Conservation (phyloP, 2,113 vertebrate species). For the Phaethornis superciliosus region DNA sequence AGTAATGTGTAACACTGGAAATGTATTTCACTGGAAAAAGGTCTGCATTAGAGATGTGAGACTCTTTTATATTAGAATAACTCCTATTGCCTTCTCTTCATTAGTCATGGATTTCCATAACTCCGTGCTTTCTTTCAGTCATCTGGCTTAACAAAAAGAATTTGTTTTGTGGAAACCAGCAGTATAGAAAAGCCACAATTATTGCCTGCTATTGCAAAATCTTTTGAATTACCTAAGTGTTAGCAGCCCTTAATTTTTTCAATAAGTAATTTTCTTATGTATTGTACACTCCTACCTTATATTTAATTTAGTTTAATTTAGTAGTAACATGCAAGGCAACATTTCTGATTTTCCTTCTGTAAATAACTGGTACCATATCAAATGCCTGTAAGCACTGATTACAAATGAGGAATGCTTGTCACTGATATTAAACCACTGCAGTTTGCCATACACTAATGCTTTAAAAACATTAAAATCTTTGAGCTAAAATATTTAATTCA, state of each 20-base stretch:
- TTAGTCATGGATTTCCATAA: constrained; percentile 1
- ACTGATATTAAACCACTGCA: background rate
- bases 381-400: background rate
- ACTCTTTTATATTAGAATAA: constrained; percentile 21
- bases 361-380: background rate
- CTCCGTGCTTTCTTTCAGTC: background rate
- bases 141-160: constrained; percentile 6
- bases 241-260: background rate
- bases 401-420: background rate
- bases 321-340: background rate
- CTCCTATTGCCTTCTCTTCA: background rate
- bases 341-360: constrained; percentile 17
- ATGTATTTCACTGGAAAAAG: constrained; percentile 19
- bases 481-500: background rate
- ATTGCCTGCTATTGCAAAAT: background rate
- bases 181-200: background rate
- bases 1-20: background rate
- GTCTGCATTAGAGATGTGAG: constrained; percentile 10
- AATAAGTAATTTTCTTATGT: background rate
- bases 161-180: constrained; percentile 8
- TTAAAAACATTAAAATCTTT: background rate
- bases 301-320: constrained; percentile 27
- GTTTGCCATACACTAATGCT: background rate
- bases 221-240: background rate
- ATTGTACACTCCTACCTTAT: background rate